Conservation (phyloP, 2,888 invertebrate species). For the Eilema caniola region DNA sequence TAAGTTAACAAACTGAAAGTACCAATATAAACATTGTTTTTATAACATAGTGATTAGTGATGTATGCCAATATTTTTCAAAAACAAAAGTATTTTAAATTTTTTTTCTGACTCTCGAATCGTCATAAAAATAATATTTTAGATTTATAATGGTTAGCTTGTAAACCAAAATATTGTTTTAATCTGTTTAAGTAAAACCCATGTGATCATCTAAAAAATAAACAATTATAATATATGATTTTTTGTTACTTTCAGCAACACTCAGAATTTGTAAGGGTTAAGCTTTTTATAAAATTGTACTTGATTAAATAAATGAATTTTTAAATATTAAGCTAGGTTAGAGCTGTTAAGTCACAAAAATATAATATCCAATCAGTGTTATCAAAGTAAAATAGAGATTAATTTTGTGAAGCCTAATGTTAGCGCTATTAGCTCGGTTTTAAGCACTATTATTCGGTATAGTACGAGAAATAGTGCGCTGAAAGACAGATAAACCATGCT, state of each 20-base stretch:
- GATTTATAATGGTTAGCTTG: background rate
- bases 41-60: constrained; percentile 14
- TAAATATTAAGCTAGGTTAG: background rate
- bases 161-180: background rate
- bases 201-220: background rate
- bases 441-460: too few species aligned
- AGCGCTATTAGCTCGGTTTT: background rate
- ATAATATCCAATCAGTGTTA: background rate
- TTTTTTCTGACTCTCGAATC: background rate
- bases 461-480: background rate
- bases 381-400: background rate
- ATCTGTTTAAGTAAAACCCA: background rate
- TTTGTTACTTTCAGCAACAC: background rate
- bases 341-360: background rate
- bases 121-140: background rate
- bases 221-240: background rate
- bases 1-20: constrained; percentile 25
- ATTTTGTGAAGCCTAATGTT: background rate
- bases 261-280: background rate
- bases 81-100: too few species aligned
- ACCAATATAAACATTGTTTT: constrained; percentile 25
- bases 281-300: background rate
- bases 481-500: background rate
- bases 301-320: background rate
- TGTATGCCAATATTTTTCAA: constrained; percentile 7